A percentile compares a stretch with the other conserved stretches of the same genome.
Conservation (phyloP, 2,888 invertebrate species). For the Drosophila picticornis region DNA sequence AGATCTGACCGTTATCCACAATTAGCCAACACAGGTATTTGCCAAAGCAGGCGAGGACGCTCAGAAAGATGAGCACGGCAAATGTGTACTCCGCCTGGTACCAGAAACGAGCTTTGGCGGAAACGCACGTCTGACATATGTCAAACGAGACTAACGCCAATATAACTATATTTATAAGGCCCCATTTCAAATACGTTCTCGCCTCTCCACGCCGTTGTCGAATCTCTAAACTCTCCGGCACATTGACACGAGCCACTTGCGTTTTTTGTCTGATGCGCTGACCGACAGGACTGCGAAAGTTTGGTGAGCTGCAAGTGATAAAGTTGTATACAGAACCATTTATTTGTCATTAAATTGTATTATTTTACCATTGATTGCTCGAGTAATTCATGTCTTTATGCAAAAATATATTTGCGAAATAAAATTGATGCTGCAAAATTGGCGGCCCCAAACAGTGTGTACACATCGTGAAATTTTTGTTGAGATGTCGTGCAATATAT, state of each 20-base stretch:
- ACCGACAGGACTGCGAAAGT: slow-evolving; percentile 42
- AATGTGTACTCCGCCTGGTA: slow-evolving; percentile 85
- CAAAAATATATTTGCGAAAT: background rate
- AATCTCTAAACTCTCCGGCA: slow-evolving; percentile 76
- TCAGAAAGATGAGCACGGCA: slow-evolving; percentile 85
- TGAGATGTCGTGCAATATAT: slow-evolving; percentile 11
- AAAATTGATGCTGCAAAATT: slow-evolving; percentile 53
- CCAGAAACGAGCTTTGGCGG: slow-evolving; percentile 72
- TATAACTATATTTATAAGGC: slow-evolving; percentile 75
- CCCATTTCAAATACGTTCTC: slow-evolving; percentile 82
- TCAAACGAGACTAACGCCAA: slow-evolving; percentile 79
- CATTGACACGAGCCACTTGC: slow-evolving; percentile 54
- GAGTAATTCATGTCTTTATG: slow-evolving; percentile 53
- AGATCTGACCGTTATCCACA: slow-evolving; percentile 84
- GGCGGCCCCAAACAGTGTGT: slow-evolving; percentile 51
- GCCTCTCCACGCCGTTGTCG: slow-evolving; percentile 75
- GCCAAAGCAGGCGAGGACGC: slow-evolving; percentile 86
- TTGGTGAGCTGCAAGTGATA: slow-evolving; percentile 67
- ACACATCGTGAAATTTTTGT: background rate
- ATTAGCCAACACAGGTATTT: slow-evolving; percentile 85
- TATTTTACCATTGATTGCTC: slow-evolving; percentile 52
- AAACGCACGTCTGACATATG: slow-evolving; percentile 77
- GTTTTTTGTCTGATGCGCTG: slow-evolving; percentile 14
- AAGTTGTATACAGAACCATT: background rate
- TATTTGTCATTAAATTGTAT: too few relatives aligned